Evolutionary conservation across 2,797 vertebrate species (phyloP).

Genomic region (Epinephelus malabaricus): DNA sequence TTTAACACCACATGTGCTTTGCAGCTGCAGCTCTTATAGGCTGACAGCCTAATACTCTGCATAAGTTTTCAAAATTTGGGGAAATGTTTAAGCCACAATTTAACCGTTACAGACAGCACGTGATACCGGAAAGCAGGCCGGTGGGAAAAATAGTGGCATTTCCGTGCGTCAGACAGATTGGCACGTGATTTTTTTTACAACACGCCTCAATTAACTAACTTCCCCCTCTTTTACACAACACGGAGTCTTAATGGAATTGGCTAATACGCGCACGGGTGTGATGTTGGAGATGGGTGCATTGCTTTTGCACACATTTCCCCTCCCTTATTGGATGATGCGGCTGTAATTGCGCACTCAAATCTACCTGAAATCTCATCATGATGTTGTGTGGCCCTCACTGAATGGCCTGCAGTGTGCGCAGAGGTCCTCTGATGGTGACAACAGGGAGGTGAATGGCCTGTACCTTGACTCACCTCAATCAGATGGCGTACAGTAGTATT

Average conservation of each 20-base stretch:
- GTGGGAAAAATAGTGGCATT: conserved; percentile 49
- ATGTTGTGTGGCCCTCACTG: conserved; percentile 10
- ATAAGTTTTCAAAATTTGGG: not conserved
- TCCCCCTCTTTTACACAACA: conserved; percentile 23
- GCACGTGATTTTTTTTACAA: conserved; percentile 68
- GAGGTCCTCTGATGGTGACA: not conserved
- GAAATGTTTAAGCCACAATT: conserved; percentile 29
- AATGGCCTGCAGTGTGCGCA: conserved; percentile 22
- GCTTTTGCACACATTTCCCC: not conserved
- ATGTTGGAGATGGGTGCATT: not conserved
- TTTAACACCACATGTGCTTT: not conserved
- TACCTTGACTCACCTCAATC: not conserved
- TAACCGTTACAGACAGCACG: conserved; percentile 16
- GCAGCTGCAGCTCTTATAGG: too few species aligned
- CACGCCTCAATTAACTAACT: conserved; percentile 58
- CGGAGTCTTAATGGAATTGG: not conserved
- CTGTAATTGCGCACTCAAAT: conserved; percentile 21
- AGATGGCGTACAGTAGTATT: not conserved
- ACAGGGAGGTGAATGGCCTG: not conserved
- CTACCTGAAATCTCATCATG: conserved; percentile 17
- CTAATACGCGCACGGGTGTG: conserved; percentile 1
- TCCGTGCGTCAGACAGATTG: conserved; percentile 53
- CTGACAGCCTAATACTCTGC: not conserved
- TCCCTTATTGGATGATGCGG: not conserved
- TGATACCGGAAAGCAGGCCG: conserved; percentile 40